Percentiles rank a stretch among this genome's conserved stretches.
Conservation (phyloP, 2,797 vertebrate species). For the Eulemur albifrons region DNA sequence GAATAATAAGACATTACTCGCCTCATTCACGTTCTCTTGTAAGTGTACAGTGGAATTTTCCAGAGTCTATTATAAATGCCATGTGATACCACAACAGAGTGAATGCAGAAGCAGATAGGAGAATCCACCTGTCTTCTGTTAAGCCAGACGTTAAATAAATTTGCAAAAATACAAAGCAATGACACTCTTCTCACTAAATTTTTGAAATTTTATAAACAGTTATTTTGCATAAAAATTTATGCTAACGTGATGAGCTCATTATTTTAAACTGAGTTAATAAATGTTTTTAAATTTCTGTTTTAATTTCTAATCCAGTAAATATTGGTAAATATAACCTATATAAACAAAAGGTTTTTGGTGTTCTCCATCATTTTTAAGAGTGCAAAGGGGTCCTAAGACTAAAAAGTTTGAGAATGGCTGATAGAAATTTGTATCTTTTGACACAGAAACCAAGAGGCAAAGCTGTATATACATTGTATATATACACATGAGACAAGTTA, state of each 20-base stretch:
- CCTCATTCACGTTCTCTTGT: neutral
- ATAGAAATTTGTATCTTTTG: neutral
- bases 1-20: neutral
- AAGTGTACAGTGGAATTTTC: neutral
- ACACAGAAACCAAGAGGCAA: neutral
- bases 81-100: neutral
- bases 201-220: neutral
- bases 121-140: neutral
- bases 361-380: neutral
- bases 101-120: neutral
- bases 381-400: neutral
- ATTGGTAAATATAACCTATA: neutral
- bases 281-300: neutral
- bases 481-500: neutral
- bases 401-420: neutral
- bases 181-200: neutral
- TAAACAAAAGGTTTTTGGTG: neutral
- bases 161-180: neutral
- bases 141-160: constrained; percentile 10
- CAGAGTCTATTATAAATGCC: neutral
- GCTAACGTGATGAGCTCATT: neutral
- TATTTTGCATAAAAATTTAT: constrained; percentile 17
- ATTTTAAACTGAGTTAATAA: constrained; percentile 2
- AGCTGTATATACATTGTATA: neutral
- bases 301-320: neutral